These are phyloP conservation scores for Aromia moschata DNA, from an alignment of 2,888 invertebrate genomes.

Conservation along the genomic window DNA sequence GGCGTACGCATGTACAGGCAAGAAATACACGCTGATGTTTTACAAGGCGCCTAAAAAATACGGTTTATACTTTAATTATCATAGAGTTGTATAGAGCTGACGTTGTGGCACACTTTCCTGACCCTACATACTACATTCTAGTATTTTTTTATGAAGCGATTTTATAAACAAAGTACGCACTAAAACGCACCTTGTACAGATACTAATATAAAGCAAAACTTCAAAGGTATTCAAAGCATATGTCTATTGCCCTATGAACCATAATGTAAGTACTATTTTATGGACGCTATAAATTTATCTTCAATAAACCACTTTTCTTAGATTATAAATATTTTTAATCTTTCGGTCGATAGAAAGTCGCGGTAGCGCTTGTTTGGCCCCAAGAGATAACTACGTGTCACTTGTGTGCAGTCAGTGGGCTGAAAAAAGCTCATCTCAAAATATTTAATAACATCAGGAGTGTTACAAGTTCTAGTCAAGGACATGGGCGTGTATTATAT, in stretches of 20 bases:
- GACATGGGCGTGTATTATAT: slow-evolving; percentile 27
- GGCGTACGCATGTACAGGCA: too few relatives aligned
- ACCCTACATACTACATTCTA: too few relatives aligned
- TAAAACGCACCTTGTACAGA: too few relatives aligned
- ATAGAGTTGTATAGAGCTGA: too few relatives aligned
- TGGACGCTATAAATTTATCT: slow-evolving; percentile 17
- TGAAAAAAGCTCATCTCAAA: slow-evolving; percentile 50
- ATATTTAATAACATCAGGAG: slow-evolving; percentile 40
- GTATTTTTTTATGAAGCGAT: too few relatives aligned
- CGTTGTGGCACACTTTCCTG: too few relatives aligned
- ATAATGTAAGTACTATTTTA: not conserved
- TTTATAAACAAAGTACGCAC: too few relatives aligned
- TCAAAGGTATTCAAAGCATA: too few relatives aligned
- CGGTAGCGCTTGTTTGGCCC: slow-evolving; percentile 43
- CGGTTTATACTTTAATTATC: too few relatives aligned
- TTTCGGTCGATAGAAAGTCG: slow-evolving; percentile 25
- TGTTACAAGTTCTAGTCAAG: slow-evolving; percentile 37
- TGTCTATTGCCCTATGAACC: not conserved
- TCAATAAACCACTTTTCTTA: slow-evolving; percentile 10
- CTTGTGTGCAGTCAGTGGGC: slow-evolving; percentile 50
- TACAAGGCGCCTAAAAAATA: too few relatives aligned
- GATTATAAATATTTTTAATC: slow-evolving; percentile 33
- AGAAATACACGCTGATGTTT: too few relatives aligned
- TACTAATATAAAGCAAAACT: too few relatives aligned
- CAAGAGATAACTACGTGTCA: slow-evolving; percentile 50